A percentile compares a stretch with the other conserved stretches of the same genome.
Conservation (phyloP, 2,113 vertebrate species). For the Lanius ludovicianus region DNA sequence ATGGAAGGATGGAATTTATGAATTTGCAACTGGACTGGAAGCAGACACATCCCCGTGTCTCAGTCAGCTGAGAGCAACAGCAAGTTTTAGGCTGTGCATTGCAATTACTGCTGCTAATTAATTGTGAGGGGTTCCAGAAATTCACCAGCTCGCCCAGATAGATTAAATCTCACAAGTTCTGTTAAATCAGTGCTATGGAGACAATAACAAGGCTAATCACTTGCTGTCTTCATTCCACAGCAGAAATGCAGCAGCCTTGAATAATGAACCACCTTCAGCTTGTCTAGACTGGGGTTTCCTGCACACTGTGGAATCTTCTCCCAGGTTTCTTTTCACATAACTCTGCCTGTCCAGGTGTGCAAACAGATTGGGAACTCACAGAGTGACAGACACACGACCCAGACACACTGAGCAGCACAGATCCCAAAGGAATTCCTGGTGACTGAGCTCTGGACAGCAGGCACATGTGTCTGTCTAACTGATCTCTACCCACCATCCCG, state of each 20-base stretch:
- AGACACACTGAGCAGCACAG: background rate
- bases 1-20: background rate
- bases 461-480: background rate
- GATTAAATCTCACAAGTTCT: background rate
- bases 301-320: background rate
- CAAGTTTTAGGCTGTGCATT: background rate
- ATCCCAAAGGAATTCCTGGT: slow-evolving; percentile 5
- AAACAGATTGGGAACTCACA: background rate
- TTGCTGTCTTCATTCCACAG: background rate
- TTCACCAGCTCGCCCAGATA: background rate
- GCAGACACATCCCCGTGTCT: accelerated
- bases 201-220: background rate
- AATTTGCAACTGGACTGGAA: background rate
- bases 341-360: background rate
- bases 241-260: background rate
- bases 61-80: background rate
- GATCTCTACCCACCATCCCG: background rate
- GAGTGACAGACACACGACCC: background rate
- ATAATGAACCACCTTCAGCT: background rate
- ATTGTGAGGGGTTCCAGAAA: background rate
- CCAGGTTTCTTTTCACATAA: background rate
- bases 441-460: background rate
- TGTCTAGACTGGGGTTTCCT: background rate
- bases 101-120: background rate
- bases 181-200: background rate